Evolutionary conservation across 2,113 vertebrate species (phyloP).

Genomic region (Myotis yumanensis): DNA sequence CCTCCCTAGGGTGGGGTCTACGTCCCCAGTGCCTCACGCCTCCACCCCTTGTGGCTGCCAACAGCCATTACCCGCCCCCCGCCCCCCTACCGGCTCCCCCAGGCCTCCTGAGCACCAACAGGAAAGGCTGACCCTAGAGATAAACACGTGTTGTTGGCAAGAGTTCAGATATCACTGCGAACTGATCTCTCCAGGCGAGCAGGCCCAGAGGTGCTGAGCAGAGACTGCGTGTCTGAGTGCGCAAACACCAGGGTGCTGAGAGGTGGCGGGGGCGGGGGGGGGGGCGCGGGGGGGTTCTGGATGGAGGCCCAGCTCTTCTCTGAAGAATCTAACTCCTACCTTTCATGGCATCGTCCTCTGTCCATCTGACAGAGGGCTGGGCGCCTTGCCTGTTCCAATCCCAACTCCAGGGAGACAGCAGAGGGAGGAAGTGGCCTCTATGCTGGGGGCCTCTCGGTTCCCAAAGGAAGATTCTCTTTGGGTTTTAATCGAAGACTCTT

Average conservation of each 20-base stretch:
- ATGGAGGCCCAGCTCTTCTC: not conserved
- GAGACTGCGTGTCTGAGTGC: not conserved
- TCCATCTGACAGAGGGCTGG: not conserved
- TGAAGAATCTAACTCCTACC: not conserved
- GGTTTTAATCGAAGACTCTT: not conserved
- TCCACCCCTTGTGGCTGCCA: not conserved
- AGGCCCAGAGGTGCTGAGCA: not conserved
- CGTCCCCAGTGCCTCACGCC: not conserved
- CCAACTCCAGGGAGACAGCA: not conserved
- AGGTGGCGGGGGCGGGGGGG: not conserved
- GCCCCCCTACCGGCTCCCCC: not conserved
- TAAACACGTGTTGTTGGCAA: constrained; percentile 65
- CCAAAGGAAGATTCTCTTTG: not conserved
- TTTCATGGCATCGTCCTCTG: not conserved
- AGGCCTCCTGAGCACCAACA: constrained; percentile 42
- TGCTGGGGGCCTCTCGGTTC: not conserved
- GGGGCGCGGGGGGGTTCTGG: not conserved
- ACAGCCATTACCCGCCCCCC: not conserved
- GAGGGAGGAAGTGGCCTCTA: not conserved
- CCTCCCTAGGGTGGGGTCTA: not conserved
- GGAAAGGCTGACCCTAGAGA: constrained; percentile 71
- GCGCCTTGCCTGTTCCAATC: not conserved
- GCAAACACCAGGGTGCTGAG: not conserved
- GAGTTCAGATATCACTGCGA: constrained; percentile 35
- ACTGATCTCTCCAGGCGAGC: not conserved